Percentiles rank a stretch among this genome's conserved stretches.
These are phyloP conservation scores for Lordiphosa andalusiaca DNA, from an alignment of 2,888 invertebrate genomes.

Conservation along the genomic window DNA sequence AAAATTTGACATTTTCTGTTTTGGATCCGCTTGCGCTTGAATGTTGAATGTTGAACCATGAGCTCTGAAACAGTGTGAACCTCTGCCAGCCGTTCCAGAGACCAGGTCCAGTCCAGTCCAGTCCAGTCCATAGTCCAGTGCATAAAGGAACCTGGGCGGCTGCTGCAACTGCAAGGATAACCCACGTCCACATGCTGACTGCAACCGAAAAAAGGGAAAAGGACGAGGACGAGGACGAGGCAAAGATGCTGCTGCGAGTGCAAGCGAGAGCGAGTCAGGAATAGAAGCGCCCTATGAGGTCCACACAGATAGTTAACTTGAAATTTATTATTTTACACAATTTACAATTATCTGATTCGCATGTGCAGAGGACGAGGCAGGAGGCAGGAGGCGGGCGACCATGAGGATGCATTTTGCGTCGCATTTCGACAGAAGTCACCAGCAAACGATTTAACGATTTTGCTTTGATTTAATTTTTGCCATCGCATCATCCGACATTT, in stretches of 20 bases:
- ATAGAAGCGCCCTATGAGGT: slow-evolving; percentile 64
- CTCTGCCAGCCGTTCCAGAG: slow-evolving; percentile 34
- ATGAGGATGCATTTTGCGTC: slow-evolving; percentile 20
- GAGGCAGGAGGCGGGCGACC: not conserved
- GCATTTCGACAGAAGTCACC: slow-evolving; percentile 42
- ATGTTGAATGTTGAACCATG: slow-evolving; percentile 54
- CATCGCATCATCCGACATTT: too few species aligned
- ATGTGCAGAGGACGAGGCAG: slow-evolving; percentile 36
- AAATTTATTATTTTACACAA: slow-evolving; percentile 75
- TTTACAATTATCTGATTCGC: slow-evolving; percentile 75
- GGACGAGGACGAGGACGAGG: slow-evolving; percentile 20
- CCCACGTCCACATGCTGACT: slow-evolving; percentile 12
- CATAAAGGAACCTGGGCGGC: not conserved
- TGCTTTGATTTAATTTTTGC: slow-evolving; percentile 51
- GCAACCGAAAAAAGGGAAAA: slow-evolving; percentile 2
- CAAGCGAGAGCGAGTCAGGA: slow-evolving; percentile 18
- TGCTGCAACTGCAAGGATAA: slow-evolving; percentile 9
- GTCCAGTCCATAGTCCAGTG: slow-evolving; percentile 7
- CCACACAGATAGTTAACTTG: slow-evolving; percentile 68
- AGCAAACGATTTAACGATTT: slow-evolving; percentile 51
- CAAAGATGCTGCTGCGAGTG: slow-evolving; percentile 12
- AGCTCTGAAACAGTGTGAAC: slow-evolving; percentile 21
- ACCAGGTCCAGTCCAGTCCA: slow-evolving; percentile 9
- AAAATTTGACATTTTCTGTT: slow-evolving; percentile 80
- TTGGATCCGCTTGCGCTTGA: slow-evolving; percentile 77